Evolutionary conservation across 2,797 vertebrate species (phyloP), one percentile per base, ranked within the genome.

Genomic region (Notoglanidium macrostoma): DNA sequence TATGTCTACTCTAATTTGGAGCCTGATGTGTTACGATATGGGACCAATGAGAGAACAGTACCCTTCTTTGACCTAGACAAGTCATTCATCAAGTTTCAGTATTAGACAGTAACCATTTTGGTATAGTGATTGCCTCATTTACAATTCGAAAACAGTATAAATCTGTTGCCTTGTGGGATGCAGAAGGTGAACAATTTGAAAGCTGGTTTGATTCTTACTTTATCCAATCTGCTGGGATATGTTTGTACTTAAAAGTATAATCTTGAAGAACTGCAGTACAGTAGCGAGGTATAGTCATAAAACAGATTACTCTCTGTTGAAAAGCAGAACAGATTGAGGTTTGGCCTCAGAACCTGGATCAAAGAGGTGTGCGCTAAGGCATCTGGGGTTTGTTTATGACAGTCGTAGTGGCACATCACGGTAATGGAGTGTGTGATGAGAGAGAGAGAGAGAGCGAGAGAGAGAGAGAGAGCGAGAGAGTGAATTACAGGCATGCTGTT

Each of bases 371-470:
- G 72, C 92, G 92, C 93, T 92, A 91, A 93, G 91, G 94, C 95
- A 96, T 95, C 95, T 96, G 95, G 95, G 93, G 90, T 94, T 91
- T 95, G 95, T 95, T 96, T 95, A 95, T 93, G 91, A 92, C 95
- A 95, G 94, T 93, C 94, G 91, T 94, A 95, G 94, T 94, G 95
- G 94, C 94, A 95, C 94, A 95, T 96, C 94, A 95, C 92, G 92
- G 93, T 95, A 95, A 96, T 95, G 94, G 95, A 94, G 94, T 95
- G 94, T 94, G 93, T 95, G 94, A 95, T 95, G 85, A 82, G 81
- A 81, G 67, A 84, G 94, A 95, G 94, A 95, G 93, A 46, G 80
- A 92, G 93, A 94, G 94, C 95, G 94, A 93, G 92, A 49, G 81
- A 92, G 92, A 94, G 79, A 49, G 85, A 84, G 73, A 55, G 46